Conservation (phyloP, 2,113 vertebrate genomes). For the Erinaceus europaeus region DNA sequence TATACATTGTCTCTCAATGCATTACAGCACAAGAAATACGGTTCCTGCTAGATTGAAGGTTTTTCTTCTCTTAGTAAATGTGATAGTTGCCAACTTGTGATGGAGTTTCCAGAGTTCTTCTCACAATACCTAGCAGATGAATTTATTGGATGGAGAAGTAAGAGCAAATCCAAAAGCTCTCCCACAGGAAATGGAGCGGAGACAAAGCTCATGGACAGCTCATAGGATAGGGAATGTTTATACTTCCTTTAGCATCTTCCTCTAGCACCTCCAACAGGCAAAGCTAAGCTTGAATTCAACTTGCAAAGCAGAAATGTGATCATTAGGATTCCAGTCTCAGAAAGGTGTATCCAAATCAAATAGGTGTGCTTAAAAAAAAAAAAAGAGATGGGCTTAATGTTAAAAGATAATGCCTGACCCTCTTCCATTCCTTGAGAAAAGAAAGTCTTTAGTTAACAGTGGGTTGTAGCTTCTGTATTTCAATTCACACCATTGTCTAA, state of each 20-base stretch:
- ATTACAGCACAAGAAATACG: conserved; percentile 66
- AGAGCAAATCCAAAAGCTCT: conserved; percentile 9
- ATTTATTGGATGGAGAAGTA: conserved; percentile 65
- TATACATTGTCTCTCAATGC: conserved; percentile 63
- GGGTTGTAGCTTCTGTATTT: neutral
- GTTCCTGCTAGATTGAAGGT: conserved; percentile 60
- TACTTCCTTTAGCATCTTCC: neutral
- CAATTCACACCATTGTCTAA: neutral
- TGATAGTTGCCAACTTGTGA: conserved; percentile 63
- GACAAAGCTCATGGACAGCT: neutral
- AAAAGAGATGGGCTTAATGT: neutral
- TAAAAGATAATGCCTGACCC: neutral
- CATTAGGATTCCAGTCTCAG: neutral
- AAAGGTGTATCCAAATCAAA: too few relatives aligned
- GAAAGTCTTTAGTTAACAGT: neutral
- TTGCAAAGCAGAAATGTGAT: neutral
- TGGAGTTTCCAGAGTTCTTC: conserved; percentile 69
- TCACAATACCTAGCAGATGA: conserved; percentile 67
- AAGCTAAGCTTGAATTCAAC: neutral
- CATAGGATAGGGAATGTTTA: neutral
- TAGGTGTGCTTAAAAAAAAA: neutral
- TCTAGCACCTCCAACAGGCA: neutral
- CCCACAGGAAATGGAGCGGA: neutral
- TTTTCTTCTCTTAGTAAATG: conserved; percentile 69
- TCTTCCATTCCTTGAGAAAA: neutral